Evolutionary conservation across 1,140 invertebrate species (phyloP).

Genomic region (Steinernema khuongi): DNA sequence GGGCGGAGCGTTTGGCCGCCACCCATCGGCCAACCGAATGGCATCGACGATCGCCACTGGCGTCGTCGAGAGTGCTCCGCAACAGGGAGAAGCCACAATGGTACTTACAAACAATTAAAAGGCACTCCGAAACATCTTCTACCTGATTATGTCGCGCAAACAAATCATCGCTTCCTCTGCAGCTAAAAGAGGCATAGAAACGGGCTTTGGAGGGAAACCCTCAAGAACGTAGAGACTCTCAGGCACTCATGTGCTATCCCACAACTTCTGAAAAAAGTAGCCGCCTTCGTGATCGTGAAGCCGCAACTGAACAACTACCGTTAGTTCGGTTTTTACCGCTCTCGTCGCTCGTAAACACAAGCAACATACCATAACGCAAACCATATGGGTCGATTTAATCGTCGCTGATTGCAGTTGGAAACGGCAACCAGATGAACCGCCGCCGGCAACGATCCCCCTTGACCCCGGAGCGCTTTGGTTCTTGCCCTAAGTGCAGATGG

Average conservation of each 20-base stretch:
- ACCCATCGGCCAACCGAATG: conserved; percentile 14
- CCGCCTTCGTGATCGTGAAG: too few species aligned
- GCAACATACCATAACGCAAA: background rate
- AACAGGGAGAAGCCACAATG: background rate
- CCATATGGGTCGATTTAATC: background rate
- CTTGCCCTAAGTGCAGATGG: too few species aligned
- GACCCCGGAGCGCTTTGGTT: too few species aligned
- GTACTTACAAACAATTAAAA: background rate
- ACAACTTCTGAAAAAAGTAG: too few species aligned
- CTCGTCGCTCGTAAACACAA: background rate
- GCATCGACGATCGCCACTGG: background rate
- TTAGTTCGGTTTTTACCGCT: background rate
- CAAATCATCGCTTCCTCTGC: too few species aligned
- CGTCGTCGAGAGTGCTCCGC: background rate
- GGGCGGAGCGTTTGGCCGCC: conserved; percentile 11
- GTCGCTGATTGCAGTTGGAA: background rate
- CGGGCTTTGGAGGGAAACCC: too few species aligned
- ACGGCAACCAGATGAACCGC: background rate
- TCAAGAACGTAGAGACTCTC: too few species aligned
- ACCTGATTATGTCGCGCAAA: too few species aligned
- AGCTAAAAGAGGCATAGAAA: too few species aligned
- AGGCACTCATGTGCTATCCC: too few species aligned
- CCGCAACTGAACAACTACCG: too few species aligned
- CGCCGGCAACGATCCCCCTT: background rate
- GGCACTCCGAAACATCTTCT: background rate